Evolutionary conservation across 2,797 vertebrate genomes (phyloP), one percentile per base, ranked within the genome.

Genomic region (Anolis apletophallus): DNA sequence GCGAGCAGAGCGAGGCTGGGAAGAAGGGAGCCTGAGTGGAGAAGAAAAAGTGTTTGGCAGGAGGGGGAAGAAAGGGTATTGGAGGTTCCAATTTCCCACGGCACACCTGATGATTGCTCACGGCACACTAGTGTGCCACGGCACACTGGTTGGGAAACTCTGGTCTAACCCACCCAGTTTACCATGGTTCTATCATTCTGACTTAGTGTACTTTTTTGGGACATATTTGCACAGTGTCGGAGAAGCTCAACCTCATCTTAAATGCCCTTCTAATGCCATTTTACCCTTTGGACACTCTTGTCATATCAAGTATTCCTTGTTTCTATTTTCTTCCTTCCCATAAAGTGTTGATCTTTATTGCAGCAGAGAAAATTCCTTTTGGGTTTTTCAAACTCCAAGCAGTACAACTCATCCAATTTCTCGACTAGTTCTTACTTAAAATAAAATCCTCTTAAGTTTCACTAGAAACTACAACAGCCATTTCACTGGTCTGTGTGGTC

Each of bases 391-490:
- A 32, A 61, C 74, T 34, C 81, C 46, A 52, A 54, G 76, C 46
- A 29, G 54, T 72, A 29, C n/a, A 69, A 83, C 21, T 71, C 61
- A 68, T 75, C 80, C 75, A 59, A 68, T 81, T 75, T 75, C 55
- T 23, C 64, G 69, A n/a, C 75, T 79, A 61, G 40, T 72, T 83
- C 67, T 79, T 87, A 83, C 83, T 83, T 83, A 83, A 83, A 87
- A 72, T 73, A 79, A 83, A 83, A 87, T 87, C 68, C 81, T 83
- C 40, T 87, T 83, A 72, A 55, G 74, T 77, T 19, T 83, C 23
- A 36, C 67, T 82, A 67, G 80, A 87, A 83, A 83, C 75, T 72
- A 79, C 61, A 78, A 79, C 74, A 73, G 75, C 67, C 67, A 52
- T 87, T 78, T 71, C 36, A 78, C 74, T 83, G 81, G 67, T 83